These are phyloP conservation scores for Zaprionus ghesquierei DNA, from an alignment of 1,140 invertebrate genomes.

Conservation along the genomic window DNA sequence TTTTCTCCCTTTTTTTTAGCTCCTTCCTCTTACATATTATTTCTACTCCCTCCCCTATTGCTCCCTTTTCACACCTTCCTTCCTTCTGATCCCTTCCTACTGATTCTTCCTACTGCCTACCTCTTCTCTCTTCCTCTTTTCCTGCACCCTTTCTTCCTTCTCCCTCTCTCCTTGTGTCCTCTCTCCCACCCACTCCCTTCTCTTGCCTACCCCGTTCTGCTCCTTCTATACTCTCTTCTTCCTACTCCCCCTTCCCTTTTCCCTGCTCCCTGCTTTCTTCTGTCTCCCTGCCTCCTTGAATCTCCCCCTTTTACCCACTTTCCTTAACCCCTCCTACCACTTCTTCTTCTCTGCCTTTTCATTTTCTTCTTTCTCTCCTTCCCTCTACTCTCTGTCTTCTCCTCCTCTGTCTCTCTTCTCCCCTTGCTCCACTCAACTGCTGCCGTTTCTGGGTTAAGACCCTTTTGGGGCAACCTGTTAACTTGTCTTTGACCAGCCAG, in stretches of 20 bases:
- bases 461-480: slow-evolving; percentile 55
- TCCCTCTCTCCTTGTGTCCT: background rate
- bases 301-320: background rate
- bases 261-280: background rate
- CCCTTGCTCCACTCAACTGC: background rate
- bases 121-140: background rate
- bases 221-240: background rate
- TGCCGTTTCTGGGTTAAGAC: slow-evolving; percentile 62
- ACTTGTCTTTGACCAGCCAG: slow-evolving; percentile 3
- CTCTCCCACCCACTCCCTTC: background rate
- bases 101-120: too few species aligned
- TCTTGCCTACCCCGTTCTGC: too few species aligned
- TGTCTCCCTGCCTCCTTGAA: slow-evolving; percentile 3
- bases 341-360: background rate
- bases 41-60: too few species aligned
- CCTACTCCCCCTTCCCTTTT: background rate
- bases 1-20: too few species aligned
- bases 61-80: too few species aligned
- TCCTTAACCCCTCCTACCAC: background rate
- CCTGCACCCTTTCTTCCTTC: background rate
- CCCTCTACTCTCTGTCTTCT: too few species aligned
- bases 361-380: background rate
- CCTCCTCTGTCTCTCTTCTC: background rate
- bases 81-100: too few species aligned
- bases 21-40: too few species aligned